phyloP scores from a whole-genome alignment of 2,113 vertebrate genomes.

The Cyphomyrus plagiostoma region DNA sequence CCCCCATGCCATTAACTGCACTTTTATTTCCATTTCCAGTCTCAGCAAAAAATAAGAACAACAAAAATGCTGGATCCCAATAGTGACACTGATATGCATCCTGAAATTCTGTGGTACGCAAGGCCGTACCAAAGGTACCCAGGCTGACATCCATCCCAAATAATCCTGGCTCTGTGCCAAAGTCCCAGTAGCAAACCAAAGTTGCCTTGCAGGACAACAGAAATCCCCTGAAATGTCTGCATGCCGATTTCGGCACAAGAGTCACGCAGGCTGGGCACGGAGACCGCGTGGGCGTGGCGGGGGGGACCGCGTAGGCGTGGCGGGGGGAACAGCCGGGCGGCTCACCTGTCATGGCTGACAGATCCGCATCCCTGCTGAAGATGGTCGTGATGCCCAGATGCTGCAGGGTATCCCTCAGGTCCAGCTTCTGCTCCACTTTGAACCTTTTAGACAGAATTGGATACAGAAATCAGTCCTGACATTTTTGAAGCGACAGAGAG shows the following conservation, averaged over 20 bases:
- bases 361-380: constrained; percentile 80
- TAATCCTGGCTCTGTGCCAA: background rate
- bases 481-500: background rate
- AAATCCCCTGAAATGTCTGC: too few species aligned
- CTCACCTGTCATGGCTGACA: constrained; percentile 86
- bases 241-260: too few species aligned
- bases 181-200: background rate
- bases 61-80: background rate
- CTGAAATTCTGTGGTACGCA: background rate
- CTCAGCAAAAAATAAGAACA: background rate
- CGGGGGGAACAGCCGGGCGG: background rate
- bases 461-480: background rate
- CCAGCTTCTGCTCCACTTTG: constrained; percentile 87
- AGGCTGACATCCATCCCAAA: background rate
- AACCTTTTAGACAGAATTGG: constrained; percentile 61
- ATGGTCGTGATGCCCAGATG: constrained; percentile 81
- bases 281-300: too few species aligned
- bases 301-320: background rate
- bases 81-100: background rate
- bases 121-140: background rate
- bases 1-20: background rate
- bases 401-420: constrained; percentile 79
- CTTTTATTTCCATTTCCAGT: background rate
- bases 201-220: background rate
- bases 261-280: too few species aligned